A percentile compares a stretch with the other conserved stretches of the same genome.
Evolutionary conservation across 2,113 vertebrate species (phyloP).

Genomic region (Sylvietta virens): DNA sequence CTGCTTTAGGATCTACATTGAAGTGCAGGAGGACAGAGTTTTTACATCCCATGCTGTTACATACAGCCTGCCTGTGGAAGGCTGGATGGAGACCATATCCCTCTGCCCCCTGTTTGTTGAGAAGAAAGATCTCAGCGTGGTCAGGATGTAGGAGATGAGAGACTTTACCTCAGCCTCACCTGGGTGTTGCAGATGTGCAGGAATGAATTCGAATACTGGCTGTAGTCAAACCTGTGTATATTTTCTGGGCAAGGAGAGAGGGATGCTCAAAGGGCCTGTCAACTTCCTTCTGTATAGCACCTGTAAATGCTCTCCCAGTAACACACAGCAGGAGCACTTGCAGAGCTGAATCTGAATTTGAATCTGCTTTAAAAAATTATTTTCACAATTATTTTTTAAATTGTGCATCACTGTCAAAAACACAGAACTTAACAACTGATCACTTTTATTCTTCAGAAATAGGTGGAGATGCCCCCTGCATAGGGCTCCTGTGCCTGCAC

Average conservation of each 20-base stretch:
- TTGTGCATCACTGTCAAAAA: background rate
- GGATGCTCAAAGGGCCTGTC: background rate
- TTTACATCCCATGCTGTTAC: background rate
- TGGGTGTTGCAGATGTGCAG: background rate
- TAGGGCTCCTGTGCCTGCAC: background rate
- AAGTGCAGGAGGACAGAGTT: background rate
- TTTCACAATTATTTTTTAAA: background rate
- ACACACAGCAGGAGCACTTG: background rate
- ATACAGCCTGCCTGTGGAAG: background rate
- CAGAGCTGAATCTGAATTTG: background rate
- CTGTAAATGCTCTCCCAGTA: background rate
- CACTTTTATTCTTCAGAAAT: background rate
- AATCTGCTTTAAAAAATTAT: background rate
- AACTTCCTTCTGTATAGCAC: background rate
- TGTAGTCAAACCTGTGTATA: background rate
- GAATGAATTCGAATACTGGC: background rate
- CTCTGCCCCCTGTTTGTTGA: background rate
- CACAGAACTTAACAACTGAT: background rate
- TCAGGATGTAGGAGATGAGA: background rate
- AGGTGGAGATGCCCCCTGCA: background rate
- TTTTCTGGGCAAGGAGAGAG: background rate
- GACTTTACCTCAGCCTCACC: background rate
- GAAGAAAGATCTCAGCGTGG: background rate
- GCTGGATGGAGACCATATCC: background rate
- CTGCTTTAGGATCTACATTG: background rate